Conservation (phyloP, 2,797 vertebrate genomes). For the Carapus acus region DNA sequence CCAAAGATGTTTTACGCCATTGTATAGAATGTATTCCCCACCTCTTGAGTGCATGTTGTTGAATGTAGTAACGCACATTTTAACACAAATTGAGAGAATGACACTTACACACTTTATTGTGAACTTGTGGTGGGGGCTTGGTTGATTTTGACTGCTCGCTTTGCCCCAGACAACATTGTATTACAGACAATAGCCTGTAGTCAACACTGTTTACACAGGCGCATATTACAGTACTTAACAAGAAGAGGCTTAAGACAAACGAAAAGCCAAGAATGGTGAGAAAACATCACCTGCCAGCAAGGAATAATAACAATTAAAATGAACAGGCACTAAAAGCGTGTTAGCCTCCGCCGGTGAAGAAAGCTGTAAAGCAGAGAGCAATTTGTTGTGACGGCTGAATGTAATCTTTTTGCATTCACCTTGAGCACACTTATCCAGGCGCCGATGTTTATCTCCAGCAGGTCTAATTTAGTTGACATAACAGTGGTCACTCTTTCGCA, state of each 20-base stretch:
- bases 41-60: too few relatives aligned
- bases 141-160: background rate
- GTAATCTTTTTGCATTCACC: constrained; percentile 19
- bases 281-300: constrained; percentile 8
- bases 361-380: constrained; percentile 12
- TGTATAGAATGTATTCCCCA: too few relatives aligned
- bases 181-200: background rate
- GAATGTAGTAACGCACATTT: too few relatives aligned
- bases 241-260: constrained; percentile 21
- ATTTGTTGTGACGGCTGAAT: constrained; percentile 30
- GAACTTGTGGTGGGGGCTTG: background rate
- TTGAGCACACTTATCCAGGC: constrained; percentile 24
- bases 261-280: constrained; percentile 14
- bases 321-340: background rate
- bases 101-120: too few relatives aligned
- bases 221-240: constrained; percentile 5
- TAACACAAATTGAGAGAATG: too few relatives aligned
- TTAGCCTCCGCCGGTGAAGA: constrained; percentile 4
- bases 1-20: too few relatives aligned
- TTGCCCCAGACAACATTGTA: background rate
- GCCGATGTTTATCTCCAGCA: constrained; percentile 26
- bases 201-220: background rate
- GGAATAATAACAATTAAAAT: constrained; percentile 27
- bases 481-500: constrained; percentile 17
- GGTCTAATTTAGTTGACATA: constrained; percentile 33